Evolutionary conservation across 2,113 vertebrate genomes (phyloP).

Genomic region (Erinaceus europaeus): DNA sequence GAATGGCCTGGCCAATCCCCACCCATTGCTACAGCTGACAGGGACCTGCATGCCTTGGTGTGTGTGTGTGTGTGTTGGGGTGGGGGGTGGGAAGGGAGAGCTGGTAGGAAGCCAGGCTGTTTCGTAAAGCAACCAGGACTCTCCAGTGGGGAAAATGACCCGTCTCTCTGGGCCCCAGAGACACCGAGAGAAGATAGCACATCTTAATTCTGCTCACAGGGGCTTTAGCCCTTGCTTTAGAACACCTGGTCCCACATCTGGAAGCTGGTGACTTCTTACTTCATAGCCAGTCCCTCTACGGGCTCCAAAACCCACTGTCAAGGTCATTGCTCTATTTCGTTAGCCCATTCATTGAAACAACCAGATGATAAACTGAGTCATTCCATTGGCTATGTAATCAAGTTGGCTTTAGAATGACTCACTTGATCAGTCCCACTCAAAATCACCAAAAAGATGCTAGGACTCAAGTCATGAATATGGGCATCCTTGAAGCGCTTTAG

Average conservation of each 20-base stretch:
- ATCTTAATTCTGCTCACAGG: background rate
- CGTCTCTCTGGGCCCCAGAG: background rate
- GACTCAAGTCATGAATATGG: constrained; percentile 19
- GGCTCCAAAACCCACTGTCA: background rate
- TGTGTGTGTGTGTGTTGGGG: no score
- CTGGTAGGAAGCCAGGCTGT: background rate
- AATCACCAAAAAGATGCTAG: background rate
- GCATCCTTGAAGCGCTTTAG: constrained; percentile 32
- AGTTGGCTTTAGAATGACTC: constrained; percentile 42
- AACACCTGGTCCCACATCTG: background rate
- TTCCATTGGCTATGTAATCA: constrained; percentile 46
- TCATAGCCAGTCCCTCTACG: background rate
- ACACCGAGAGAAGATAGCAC: background rate
- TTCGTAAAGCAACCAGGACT: background rate
- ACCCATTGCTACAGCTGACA: constrained; percentile 72
- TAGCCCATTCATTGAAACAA: constrained; percentile 1
- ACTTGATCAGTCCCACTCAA: background rate
- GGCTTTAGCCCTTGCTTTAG: background rate
- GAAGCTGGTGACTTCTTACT: background rate
- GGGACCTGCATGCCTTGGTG: background rate
- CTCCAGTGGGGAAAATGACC: background rate
- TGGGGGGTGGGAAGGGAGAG: background rate
- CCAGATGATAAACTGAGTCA: constrained; percentile 37
- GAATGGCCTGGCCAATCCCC: constrained; percentile 74
- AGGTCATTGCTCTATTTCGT: background rate